Conservation (phyloP, 2,113 vertebrate species). For the Andinoacara biseriatus region DNA sequence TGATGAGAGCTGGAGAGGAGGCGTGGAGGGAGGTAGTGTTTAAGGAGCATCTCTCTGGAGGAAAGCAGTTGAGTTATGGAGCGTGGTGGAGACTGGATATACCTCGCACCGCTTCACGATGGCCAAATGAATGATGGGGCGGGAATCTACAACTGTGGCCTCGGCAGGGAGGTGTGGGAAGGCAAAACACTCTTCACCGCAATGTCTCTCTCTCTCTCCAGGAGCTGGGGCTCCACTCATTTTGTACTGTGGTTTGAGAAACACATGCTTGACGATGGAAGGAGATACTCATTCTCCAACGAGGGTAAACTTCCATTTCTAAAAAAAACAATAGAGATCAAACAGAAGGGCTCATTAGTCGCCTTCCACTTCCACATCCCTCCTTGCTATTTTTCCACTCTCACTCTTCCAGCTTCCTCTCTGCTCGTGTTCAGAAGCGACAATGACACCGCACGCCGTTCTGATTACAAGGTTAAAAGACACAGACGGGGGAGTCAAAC, state of each 20-base stretch:
- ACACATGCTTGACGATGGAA: not conserved
- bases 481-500: slow-evolving; percentile 34
- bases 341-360: not conserved
- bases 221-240: slow-evolving; percentile 13
- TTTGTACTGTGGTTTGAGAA: not conserved
- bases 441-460: slow-evolving; percentile 39
- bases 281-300: not conserved
- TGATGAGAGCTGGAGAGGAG: slow-evolving; percentile 35
- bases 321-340: not conserved
- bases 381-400: not conserved
- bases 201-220: slow-evolving; percentile 25
- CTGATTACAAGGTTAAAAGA: slow-evolving; percentile 61
- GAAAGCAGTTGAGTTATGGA: slow-evolving; percentile 66
- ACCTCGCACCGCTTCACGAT: slow-evolving; percentile 28
- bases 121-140: slow-evolving; percentile 60
- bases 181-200: slow-evolving; percentile 10
- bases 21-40: slow-evolving; percentile 40
- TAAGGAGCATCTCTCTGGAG: slow-evolving; percentile 59
- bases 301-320: not conserved
- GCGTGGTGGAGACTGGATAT: slow-evolving; percentile 59
- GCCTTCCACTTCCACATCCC: not conserved
- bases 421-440: not conserved
- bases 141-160: slow-evolving; percentile 45
- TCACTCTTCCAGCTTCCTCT: slow-evolving; percentile 4
- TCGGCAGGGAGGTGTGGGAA: slow-evolving; percentile 29